Conservation (phyloP, 2,888 invertebrate species). For the Agriopis marginaria region DNA sequence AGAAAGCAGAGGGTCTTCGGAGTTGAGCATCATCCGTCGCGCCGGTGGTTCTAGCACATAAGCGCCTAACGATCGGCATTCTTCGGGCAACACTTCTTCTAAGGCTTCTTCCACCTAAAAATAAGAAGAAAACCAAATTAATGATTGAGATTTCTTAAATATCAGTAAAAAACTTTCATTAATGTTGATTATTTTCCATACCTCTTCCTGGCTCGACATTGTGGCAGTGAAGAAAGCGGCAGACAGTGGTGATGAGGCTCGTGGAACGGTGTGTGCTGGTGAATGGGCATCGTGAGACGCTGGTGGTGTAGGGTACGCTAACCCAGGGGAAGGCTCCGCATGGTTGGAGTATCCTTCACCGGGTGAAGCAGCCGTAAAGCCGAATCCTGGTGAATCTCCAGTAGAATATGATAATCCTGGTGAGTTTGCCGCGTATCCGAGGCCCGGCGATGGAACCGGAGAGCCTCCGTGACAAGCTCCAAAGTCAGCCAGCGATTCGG, state of each 20-base stretch:
- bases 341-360: conserved; percentile 77
- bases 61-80: conserved; percentile 88
- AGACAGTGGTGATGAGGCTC: conserved; percentile 92
- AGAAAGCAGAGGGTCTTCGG: conserved; percentile 93
- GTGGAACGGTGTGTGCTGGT: conserved; percentile 87
- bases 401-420: conserved; percentile 94
- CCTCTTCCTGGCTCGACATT: conserved; percentile 94
- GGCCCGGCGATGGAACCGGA: conserved; percentile 83
- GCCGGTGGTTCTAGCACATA: conserved; percentile 89
- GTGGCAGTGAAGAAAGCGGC: conserved; percentile 94
- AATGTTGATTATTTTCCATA: conserved; percentile 47
- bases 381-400: conserved; percentile 77
- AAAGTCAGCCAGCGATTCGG: conserved; percentile 93
- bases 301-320: conserved; percentile 94
- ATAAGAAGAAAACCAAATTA: conserved; percentile 47
- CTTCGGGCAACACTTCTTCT: conserved; percentile 93
- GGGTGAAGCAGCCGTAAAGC: conserved; percentile 76
- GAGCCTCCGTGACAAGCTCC: conserved; percentile 91
- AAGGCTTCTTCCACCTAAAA: conserved; percentile 92
- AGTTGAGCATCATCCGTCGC: conserved; percentile 95
- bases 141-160: neutral
- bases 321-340: conserved; percentile 88
- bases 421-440: conserved; percentile 76
- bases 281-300: conserved; percentile 94
- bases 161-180: neutral